These are phyloP conservation scores for Zelostemma sp. DNA, from an alignment of 1,140 invertebrate genomes.

Conservation along the genomic window DNA sequence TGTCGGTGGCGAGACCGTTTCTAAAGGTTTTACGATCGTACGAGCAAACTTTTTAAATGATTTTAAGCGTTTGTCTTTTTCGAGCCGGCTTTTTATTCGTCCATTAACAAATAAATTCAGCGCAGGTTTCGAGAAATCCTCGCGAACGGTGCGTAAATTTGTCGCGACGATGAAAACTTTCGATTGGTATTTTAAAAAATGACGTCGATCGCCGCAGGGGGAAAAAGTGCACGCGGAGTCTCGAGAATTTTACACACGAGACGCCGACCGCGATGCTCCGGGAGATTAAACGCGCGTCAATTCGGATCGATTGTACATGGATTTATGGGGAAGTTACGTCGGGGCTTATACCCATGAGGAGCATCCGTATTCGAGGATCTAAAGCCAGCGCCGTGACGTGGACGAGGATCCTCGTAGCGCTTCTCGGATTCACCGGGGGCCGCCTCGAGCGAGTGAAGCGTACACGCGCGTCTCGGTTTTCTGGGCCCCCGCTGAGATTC, in stretches of 20 bases:
- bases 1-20: slow-evolving; percentile 5
- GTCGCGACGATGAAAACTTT: no score
- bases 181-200: no score
- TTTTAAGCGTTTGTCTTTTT: background rate
- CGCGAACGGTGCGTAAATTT: no score
- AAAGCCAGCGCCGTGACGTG: slow-evolving; percentile 26
- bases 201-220: no score
- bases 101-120: no score
- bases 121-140: no score
- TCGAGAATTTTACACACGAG: background rate
- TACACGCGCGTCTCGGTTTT: no score
- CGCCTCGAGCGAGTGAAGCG: slow-evolving; percentile 17
- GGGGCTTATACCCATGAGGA: slow-evolving; percentile 37
- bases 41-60: background rate
- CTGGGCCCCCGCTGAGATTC: no score
- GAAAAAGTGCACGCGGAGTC: no score
- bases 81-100: no score
- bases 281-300: slow-evolving; percentile 41
- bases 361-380: slow-evolving; percentile 36
- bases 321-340: slow-evolving; percentile 33
- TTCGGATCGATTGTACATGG: slow-evolving; percentile 41
- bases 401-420: slow-evolving; percentile 13
- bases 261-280: slow-evolving; percentile 22
- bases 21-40: no score
- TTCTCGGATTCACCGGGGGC: slow-evolving; percentile 21